Conservation (phyloP, 37 sponge, comb jelly and placozoan species). For the Aplysina aerophoba region DNA sequence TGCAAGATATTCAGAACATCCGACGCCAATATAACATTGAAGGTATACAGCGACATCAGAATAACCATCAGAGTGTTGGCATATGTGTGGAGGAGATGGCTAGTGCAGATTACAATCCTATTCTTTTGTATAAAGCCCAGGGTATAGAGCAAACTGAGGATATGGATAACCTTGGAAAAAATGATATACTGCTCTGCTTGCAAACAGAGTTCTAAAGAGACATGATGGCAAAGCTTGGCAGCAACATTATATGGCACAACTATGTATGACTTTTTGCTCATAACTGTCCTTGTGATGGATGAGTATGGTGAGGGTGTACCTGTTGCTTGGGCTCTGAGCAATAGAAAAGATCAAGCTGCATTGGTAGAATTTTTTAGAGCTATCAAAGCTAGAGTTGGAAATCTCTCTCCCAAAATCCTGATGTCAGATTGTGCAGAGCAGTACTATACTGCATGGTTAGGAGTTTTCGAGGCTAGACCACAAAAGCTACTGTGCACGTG, state of each 20-base stretch:
- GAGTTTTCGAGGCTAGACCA: slow-evolving; percentile 27
- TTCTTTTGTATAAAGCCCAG: neutral
- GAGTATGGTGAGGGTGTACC: slow-evolving; percentile 7
- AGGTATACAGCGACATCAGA: too few relatives aligned
- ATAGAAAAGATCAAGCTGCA: slow-evolving; percentile 32
- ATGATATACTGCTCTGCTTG: neutral
- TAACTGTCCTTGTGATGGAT: neutral
- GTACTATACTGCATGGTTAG: slow-evolving; percentile 62
- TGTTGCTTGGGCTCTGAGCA: slow-evolving; percentile 11
- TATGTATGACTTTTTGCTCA: slow-evolving; percentile 11
- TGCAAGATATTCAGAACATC: too few relatives aligned
- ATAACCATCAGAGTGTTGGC: too few relatives aligned
- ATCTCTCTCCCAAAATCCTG: slow-evolving; percentile 17
- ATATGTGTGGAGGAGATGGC: too few relatives aligned
- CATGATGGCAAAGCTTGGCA: neutral
- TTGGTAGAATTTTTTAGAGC: slow-evolving; percentile 44
- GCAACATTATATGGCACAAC: neutral
- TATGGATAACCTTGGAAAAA: slow-evolving; percentile 11
- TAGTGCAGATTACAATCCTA: neutral
- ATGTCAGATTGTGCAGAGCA: slow-evolving; percentile 65
- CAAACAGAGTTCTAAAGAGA: slow-evolving; percentile 13
- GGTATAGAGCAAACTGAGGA: neutral
- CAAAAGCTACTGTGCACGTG: slow-evolving; percentile 52
- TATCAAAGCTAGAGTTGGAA: slow-evolving; percentile 24
- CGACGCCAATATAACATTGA: too few relatives aligned